Conservation (phyloP, 2,888 invertebrate species). For the Acanthoscelides obtectus region DNA sequence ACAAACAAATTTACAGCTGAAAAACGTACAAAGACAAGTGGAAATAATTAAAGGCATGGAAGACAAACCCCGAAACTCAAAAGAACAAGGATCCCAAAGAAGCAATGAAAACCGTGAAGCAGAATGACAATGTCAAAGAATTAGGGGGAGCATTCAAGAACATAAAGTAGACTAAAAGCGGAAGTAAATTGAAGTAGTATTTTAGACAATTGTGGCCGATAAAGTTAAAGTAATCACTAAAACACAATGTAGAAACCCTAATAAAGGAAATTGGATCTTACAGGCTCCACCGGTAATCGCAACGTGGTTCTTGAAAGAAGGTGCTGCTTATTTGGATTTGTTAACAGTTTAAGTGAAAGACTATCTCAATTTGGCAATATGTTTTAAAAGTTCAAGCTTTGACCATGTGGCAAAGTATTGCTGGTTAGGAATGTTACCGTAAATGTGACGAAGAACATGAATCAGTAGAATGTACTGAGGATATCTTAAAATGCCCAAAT, state of each 20-base stretch:
- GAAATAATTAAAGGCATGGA: no score
- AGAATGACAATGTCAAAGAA: no score
- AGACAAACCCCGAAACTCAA: no score
- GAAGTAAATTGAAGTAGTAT: no score
- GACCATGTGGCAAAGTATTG: constrained; percentile 1
- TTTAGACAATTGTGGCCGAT: background rate
- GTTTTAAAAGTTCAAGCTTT: constrained; percentile 1
- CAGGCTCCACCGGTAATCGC: constrained; percentile 4
- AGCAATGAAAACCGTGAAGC: no score
- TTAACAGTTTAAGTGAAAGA: background rate
- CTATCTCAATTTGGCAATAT: background rate
- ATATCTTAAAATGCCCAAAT: background rate
- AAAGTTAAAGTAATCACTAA: background rate
- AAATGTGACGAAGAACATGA: background rate
- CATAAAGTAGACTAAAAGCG: no score
- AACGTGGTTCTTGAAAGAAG: constrained; percentile 8
- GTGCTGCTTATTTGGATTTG: background rate
- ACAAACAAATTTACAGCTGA: no score
- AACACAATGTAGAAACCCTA: background rate
- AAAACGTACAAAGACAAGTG: no score
- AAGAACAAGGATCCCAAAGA: no score
- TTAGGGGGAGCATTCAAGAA: no score
- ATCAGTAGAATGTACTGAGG: background rate
- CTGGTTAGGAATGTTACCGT: background rate
- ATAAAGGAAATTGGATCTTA: constrained; percentile 7